Percentiles rank a stretch among this genome's conserved stretches.
phyloP scores from a whole-genome alignment of 2,888 invertebrate species.

The Deilephila elpenor region DNA sequence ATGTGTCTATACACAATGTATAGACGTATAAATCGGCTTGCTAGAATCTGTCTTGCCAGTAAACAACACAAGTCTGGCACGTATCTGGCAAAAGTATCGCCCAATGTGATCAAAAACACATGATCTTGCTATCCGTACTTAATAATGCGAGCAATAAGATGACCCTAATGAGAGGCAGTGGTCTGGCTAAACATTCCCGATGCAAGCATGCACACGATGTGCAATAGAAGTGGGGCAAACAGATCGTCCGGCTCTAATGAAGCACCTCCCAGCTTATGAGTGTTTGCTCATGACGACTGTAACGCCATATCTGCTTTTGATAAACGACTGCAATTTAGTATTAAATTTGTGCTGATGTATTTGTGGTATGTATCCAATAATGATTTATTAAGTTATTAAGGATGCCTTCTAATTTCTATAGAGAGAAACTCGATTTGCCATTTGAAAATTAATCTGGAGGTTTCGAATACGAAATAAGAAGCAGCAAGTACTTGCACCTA shows the following conservation, averaged over 20 bases:
- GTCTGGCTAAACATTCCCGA: slow-evolving; percentile 28
- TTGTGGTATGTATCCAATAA: not conserved
- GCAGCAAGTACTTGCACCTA: too few relatives aligned
- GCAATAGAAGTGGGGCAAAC: slow-evolving; percentile 28
- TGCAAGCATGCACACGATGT: slow-evolving; percentile 27
- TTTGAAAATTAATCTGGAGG: too few relatives aligned
- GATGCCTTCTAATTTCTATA: too few relatives aligned
- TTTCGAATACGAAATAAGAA: too few relatives aligned
- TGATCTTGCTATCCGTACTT: not conserved
- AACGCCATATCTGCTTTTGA: not conserved
- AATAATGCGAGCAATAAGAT: not conserved
- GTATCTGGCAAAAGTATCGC: too few relatives aligned
- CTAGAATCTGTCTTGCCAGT: too few relatives aligned
- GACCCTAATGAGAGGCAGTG: slow-evolving; percentile 12
- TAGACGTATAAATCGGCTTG: too few relatives aligned
- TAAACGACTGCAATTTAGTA: not conserved
- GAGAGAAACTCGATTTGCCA: too few relatives aligned
- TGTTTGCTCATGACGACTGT: not conserved
- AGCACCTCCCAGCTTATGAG: slow-evolving; percentile 23
- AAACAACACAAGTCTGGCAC: too few relatives aligned
- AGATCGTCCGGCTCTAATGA: slow-evolving; percentile 28
- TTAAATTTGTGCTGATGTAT: not conserved
- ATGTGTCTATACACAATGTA: too few relatives aligned
- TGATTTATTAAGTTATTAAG: too few relatives aligned
- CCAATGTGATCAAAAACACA: not conserved